Base-by-base conservation (phyloP, 2,888 invertebrate species). In the Sphecodes monilicornis region DNA sequence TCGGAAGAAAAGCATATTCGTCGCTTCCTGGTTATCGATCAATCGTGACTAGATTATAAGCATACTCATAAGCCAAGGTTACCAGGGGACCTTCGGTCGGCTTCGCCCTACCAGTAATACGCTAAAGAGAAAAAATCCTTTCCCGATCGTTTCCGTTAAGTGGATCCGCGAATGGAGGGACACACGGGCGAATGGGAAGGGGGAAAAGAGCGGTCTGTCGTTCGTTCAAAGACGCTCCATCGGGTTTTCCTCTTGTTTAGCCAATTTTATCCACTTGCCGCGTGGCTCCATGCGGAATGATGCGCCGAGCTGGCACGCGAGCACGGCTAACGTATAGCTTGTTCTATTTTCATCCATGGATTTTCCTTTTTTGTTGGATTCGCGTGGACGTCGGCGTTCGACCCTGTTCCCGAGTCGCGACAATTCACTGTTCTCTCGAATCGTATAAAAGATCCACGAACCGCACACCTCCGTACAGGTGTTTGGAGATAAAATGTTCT, bases 11-110 rank as follows among this genome's bases (percentile, higher is more conserved):
- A 71, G 29, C 29, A 22, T 32, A 29, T 39, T 26, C 71, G 29
- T 26, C 32, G 43, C 69, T 68, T 72, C 41, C 60, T 64, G 36
- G 26, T 66, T 74, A 70, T 74, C 78, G 50, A 82, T 78, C 46
- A 43, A 70, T 77, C 50, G 32, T 32, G 41, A 46, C 50, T 29
- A 70, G 73, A 83, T 85, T 79, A 85, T 82, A 85, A 82, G 69
- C 69, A 79, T 83, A 73, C 50, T 76, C 76, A 75, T 82, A 82
- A 85, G 95, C 95, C 90, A 94, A 97, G 95, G 97, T 97, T 95
- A 78, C 95, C 98, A 93, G 98, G 36, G 98, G 95, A 98, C 98
- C 43, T 98, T 97, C 95, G 98, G 98, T 95, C 98, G 98, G 98
- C 97, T 98, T 94, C 98, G 78, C 36, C 54, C 54, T 26, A 50